Conservation (phyloP, 2,113 vertebrate genomes). For the Coregonus clupeaformis region DNA sequence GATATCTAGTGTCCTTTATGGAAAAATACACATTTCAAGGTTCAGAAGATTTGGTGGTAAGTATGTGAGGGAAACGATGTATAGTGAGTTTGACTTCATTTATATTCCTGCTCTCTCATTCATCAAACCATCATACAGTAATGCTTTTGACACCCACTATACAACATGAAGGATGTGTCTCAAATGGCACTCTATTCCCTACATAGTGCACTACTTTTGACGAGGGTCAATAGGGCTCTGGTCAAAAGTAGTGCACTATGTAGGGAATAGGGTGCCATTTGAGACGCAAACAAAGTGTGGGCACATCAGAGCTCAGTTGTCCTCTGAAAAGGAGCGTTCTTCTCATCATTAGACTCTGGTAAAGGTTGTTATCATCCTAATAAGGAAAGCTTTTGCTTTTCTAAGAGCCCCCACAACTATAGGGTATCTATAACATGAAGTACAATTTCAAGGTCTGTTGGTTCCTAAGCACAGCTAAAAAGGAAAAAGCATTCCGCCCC, state of each 20-base stretch:
- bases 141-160: conserved; percentile 2
- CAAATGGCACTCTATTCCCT: not conserved
- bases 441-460: conserved; percentile 56
- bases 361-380: conserved; percentile 27
- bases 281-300: no score
- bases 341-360: not conserved
- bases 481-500: conserved; percentile 8
- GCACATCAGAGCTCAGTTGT: not conserved
- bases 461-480: conserved; percentile 18
- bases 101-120: conserved; percentile 38
- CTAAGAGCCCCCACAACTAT: not conserved
- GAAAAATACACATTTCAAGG: conserved; percentile 32
- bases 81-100: conserved; percentile 34
- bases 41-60: conserved; percentile 50
- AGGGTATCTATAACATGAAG: conserved; percentile 30
- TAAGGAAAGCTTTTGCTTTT: not conserved
- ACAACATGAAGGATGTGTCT: not conserved
- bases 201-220: not conserved
- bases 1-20: not conserved
- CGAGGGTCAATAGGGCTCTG: not conserved
- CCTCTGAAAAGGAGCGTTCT: not conserved
- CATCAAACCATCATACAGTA: conserved; percentile 14
- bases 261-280: no score
- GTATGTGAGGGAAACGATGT: conserved; percentile 33
- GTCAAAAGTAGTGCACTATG: not conserved